Evolutionary conservation across 2,888 invertebrate genomes (phyloP), one percentile per base, ranked within the genome.

Genomic region (Sinopyrophorus schimmeli): DNA sequence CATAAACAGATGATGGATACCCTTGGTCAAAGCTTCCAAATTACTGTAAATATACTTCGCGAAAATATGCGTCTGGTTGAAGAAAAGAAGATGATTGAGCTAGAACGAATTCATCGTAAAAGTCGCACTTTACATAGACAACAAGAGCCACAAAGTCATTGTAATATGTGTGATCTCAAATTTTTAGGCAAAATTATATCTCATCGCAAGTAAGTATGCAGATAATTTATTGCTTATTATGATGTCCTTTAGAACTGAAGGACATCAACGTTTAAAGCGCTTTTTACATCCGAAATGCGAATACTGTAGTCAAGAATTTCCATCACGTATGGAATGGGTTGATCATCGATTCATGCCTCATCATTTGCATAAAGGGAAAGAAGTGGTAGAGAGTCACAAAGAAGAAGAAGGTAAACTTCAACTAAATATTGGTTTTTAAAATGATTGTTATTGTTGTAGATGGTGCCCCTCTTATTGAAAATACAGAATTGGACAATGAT

Each of bases 101-200:
- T 82, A 58, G 82, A 81, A 57, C 79, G 84, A 34, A 78, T 88
- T 74, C 86, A 87, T 65, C 86, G 89, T 51, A 83, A 83, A 42
- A 87, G 87, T 34, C 88, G 87, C 64, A 79, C 78, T 1, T 77
- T 77, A 0, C 66, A 63, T 42, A 60, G 65, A 34, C 80, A 83
- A 65, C 76, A 76, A 0, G 76, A 79, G 1, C 62, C 65, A 1
- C 75, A 77, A 40, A 77, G 77, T 44, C 80, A 87, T 71, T 92
- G 91, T 70, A 89, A 90, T 5, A 92, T 92, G 91, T 92, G 92
- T 65, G 90, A 91, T 70, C 78, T 91, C 72, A 81, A 84, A 59
- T 91, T 90, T 73, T 84, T 87, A 41, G 87, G 85, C 0, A 88
- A 89, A 60, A 83, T 91, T 28, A 84, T 87, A 53, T 80, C 81